Base-by-base conservation (phyloP, 2,113 vertebrate species). In the Petromus typicus region DNA sequence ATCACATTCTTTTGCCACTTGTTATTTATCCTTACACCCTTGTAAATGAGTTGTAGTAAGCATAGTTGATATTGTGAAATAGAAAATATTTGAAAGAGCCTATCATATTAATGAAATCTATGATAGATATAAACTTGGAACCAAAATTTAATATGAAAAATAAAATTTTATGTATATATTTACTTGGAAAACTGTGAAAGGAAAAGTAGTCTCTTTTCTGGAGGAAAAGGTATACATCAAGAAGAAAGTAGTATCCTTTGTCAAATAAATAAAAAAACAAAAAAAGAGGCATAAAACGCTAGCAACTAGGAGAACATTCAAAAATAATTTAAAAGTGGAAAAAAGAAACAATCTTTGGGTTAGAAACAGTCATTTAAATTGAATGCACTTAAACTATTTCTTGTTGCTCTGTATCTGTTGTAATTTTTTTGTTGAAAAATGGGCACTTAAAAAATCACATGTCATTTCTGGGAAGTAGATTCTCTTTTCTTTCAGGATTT, bases 311-410 rank as follows among this genome's bases (percentile, higher is more conserved):
- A 22, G 11, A 83, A 54, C 40, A 89, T 75, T 83, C 0, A 76
- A 63, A 75, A 69, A 85, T 85, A 89, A 43, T 23, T 45, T 71
- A 79, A 92, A 93, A 71, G 54, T 14, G 18, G 63, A 18, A 20
- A 32, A 88, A 48, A n/a, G 25, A 76, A 40, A 86, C 17, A 90
- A 61, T 43, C 20, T 92, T 73, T 57, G 66, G 94, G 82, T 89
- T 79, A 93, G 45, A 94, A 92, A 57, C 22, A 6, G 78, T 69
- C 9, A 59, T n/a, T 66, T 85, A 93, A 90, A 63, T 23, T 10
- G 66, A 93, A 54, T 73, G n/a, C 27, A 51, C 69, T 66, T 87
- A 71, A 92, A 11, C 57, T 71, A 80, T 51, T 87, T 87, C 80
- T 75, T 75, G 2, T 45, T 78, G 57, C 86, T 88, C 64, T 25